Evolutionary conservation across 2,113 vertebrate genomes (phyloP), one percentile per base, ranked within the genome.

Genomic region (Takifugu bimaculatus): DNA sequence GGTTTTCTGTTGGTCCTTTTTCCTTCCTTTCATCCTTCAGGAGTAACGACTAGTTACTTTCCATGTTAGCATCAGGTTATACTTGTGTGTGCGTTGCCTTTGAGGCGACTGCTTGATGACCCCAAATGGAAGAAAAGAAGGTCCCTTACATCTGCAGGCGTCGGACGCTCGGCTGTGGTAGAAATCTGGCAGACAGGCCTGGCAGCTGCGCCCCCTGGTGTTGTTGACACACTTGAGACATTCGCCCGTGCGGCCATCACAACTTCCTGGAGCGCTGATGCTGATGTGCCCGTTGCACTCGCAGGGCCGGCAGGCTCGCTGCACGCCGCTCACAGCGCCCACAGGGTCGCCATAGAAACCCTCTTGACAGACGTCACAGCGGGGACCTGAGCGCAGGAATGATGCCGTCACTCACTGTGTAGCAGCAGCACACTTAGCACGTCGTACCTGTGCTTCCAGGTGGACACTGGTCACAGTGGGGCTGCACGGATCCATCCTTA

Each of bases 151-250:
- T 74, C 72, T 79, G 89, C 96, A 98, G 66, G 91, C 89, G 47
- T 93, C 4, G 0, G 63, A 15, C 1, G 80, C 83, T 4, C 78
- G 81, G 57, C 90, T 84, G 76, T 89, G 94, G 0, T 91, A 92
- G 84, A 92, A 97, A 4, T 94, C 93, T 0, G 84, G 85, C 57
- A 80, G 74, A 72, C 96, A 98, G 56, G 50, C 79, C 70, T 95
- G 90, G 0, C 95, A 98, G 81, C 70, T 63, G 70, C 66, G 67
- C 2, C 95, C 96, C 0, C 62, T 82, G 0, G 94, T 97, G 86
- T 95, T 91, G 86, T 95, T 63, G 67, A 88, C 4, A 66, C 96
- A 98, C 66, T 88, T 93, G 72, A 93, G 79, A 75, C 96, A 98
- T 63, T 93, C 72, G 0, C 96, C 96, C 0, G 82, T 95, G 51